Evolutionary conservation across 1,140 invertebrate genomes (phyloP).

Genomic region (Ooceraea biroi): DNA sequence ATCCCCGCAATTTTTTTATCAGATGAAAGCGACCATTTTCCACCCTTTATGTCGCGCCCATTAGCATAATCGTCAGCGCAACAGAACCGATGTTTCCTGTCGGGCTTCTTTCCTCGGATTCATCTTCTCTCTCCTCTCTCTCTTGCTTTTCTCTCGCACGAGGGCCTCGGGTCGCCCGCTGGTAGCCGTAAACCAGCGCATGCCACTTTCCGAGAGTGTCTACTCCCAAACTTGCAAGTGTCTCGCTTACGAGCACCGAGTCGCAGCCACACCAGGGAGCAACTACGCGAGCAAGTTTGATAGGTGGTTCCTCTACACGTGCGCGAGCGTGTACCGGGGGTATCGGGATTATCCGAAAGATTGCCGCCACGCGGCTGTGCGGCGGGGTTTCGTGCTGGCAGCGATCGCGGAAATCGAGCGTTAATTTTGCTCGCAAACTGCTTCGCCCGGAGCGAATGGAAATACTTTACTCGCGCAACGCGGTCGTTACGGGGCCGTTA

Average conservation of each 20-base stretch:
- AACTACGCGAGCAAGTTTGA: slow-evolving; percentile 64
- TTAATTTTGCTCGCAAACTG: slow-evolving; percentile 58
- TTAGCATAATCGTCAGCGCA: slow-evolving; percentile 14
- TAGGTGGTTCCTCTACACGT: slow-evolving; percentile 32
- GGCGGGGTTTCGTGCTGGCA: slow-evolving; percentile 45
- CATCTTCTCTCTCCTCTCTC: not conserved
- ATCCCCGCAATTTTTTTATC: slow-evolving; percentile 32
- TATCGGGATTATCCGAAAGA: slow-evolving; percentile 66
- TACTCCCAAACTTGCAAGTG: slow-evolving; percentile 61
- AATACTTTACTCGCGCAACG: slow-evolving; percentile 15
- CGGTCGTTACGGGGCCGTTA: slow-evolving; percentile 9
- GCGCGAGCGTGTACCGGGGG: not conserved
- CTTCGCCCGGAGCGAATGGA: slow-evolving; percentile 17
- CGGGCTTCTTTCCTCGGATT: not conserved
- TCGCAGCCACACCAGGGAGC: slow-evolving; percentile 33
- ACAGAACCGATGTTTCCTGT: not conserved
- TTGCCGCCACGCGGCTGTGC: not conserved
- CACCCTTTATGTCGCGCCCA: slow-evolving; percentile 19
- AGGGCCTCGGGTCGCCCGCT: slow-evolving; percentile 2
- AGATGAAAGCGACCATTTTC: slow-evolving; percentile 4
- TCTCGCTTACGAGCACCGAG: slow-evolving; percentile 43
- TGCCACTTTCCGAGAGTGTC: slow-evolving; percentile 31
- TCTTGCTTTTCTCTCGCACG: no score
- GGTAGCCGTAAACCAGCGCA: slow-evolving; percentile 52
- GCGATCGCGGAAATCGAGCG: slow-evolving; percentile 52